phyloP scores from a whole-genome alignment of 2,797 vertebrate genomes.

The Ctenopoma multispine region DNA sequence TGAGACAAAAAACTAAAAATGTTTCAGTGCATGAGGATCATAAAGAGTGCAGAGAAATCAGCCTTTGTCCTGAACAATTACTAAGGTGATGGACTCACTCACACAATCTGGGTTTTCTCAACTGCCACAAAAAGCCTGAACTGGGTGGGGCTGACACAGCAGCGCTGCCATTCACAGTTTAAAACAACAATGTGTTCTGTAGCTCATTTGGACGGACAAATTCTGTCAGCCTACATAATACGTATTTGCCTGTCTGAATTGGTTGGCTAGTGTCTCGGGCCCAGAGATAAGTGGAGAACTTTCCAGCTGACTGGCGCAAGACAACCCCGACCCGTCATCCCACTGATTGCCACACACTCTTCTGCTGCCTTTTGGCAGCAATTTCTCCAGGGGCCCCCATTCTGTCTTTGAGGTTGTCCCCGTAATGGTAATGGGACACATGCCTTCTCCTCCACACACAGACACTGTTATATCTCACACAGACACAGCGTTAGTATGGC shows the following conservation, averaged over 20 bases:
- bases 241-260: slow-evolving; percentile 68
- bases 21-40: slow-evolving; percentile 11
- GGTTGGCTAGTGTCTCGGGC: slow-evolving; percentile 71
- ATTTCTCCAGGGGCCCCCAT: slow-evolving; percentile 71
- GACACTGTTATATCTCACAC: slow-evolving; percentile 23
- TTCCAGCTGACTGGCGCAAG: slow-evolving; percentile 81
- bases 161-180: slow-evolving; percentile 54
- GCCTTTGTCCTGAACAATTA: slow-evolving; percentile 49
- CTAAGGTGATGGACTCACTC: slow-evolving; percentile 59
- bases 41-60: slow-evolving; percentile 57
- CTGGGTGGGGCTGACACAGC: slow-evolving; percentile 36
- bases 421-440: slow-evolving; percentile 76
- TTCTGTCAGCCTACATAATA: slow-evolving; percentile 69
- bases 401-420: slow-evolving; percentile 76
- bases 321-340: slow-evolving; percentile 78
- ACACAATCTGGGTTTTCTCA: slow-evolving; percentile 57
- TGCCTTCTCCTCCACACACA: slow-evolving; percentile 59
- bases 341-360: slow-evolving; percentile 81
- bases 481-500: slow-evolving; percentile 53
- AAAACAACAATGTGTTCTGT: slow-evolving; percentile 56
- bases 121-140: slow-evolving; percentile 55
- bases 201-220: slow-evolving; percentile 71
- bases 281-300: slow-evolving; percentile 78
- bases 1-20: no score
- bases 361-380: slow-evolving; percentile 78